Evolutionary conservation across 2,113 vertebrate species (phyloP), one percentile per base, ranked within the genome.

Genomic region (Myiagra hebetior): DNA sequence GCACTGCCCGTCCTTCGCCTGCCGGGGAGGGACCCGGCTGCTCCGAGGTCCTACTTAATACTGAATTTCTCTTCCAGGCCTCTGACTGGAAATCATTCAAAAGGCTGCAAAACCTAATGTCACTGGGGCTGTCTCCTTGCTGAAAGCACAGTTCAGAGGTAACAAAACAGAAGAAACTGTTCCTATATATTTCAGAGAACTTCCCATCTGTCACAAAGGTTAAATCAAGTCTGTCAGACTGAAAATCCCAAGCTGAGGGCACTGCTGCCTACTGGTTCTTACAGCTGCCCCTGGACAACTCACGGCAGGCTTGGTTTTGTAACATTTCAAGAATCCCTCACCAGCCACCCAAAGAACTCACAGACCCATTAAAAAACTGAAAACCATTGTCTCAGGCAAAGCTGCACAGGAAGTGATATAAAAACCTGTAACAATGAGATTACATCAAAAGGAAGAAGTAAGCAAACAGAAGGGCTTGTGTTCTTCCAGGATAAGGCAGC

Each of bases 31-130:
- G 10, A 30, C 12, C 1, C 4, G 7, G 3, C 44, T 60, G 81
- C 82, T 37, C 46, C 2, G 26, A 18, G 15, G 16, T 44, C 69
- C 56, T n/a, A 9, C 59, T 14, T 1, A 11, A 24, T 1, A 24
- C 2, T 0, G 0, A n/a, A 33, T 49, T 44, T 39, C 69, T 33
- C 19, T 3, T 42, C 83, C 7, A 2, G 5, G 33, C 37, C 42
- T 88, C 35, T 24, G 17, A 10, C 39, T 52, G 23, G 2, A 53
- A 6, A 27, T 13, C 11, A 14, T 8, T 57, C 44, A 49, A 76
- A 69, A 57, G 41, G 21, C 57, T 81, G 69, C 4, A 27, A 92
- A 78, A 23, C 13, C 42, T 73, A 5, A 27, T 0, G 0, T 11
- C 52, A 15, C 31, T n/a, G 56, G 44, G 4, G 35, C 9, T 21